Conservation (phyloP, 2,797 vertebrate species). For the Sebastes iracundus region DNA sequence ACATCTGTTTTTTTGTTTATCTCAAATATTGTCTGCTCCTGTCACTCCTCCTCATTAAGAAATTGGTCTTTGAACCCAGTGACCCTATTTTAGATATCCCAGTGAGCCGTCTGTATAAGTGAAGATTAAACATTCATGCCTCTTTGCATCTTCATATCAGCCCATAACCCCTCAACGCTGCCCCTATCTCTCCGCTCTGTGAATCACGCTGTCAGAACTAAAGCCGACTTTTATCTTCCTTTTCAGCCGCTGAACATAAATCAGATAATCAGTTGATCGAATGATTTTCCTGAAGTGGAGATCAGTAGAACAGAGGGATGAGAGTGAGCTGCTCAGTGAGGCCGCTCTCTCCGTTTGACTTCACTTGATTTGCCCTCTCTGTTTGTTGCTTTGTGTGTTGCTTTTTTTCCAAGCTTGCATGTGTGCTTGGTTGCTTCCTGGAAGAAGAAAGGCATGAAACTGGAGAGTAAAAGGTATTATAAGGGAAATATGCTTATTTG, state of each 20-base stretch:
- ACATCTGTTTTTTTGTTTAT: conserved; percentile 12
- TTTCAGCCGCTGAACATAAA: conserved; percentile 56
- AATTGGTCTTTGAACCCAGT: conserved; percentile 43
- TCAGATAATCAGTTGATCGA: conserved; percentile 67
- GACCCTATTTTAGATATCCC: conserved; percentile 47
- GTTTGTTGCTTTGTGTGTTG: not conserved
- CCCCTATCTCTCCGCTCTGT: conserved; percentile 1
- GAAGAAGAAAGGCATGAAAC: not conserved
- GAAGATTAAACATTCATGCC: conserved; percentile 43
- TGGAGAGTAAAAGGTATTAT: not conserved
- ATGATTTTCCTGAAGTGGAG: conserved; percentile 56
- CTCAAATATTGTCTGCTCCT: conserved; percentile 9
- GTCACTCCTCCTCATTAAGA: conserved; percentile 44
- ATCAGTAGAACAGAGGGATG: conserved; percentile 34
- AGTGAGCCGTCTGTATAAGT: conserved; percentile 42
- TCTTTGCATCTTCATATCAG: conserved; percentile 37
- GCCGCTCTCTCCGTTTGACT: conserved; percentile 21
- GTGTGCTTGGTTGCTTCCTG: not conserved
- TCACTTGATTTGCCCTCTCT: not conserved
- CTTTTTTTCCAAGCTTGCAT: not conserved
- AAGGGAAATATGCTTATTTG: not conserved
- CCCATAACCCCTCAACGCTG: conserved; percentile 3
- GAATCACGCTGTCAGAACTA: conserved; percentile 29
- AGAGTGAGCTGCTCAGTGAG: conserved; percentile 18
- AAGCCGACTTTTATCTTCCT: conserved; percentile 53